Base-by-base conservation (phyloP, 2,888 invertebrate species). In the Yponomeuta evonymella region DNA sequence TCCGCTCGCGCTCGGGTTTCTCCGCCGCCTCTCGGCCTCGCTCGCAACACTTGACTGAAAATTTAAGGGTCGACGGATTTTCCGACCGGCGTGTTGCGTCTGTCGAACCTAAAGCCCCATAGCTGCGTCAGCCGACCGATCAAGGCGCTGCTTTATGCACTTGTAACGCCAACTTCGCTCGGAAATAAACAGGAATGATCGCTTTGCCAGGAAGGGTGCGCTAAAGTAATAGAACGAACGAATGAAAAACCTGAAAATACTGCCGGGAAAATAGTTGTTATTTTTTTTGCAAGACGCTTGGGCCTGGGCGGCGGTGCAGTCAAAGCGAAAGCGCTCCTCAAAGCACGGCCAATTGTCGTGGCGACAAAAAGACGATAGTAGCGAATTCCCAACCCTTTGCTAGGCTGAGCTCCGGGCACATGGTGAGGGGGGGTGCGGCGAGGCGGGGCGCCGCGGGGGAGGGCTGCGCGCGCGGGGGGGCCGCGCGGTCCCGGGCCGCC, bases 301-400 rank as follows among this genome's bases (percentile, higher is more conserved):
- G 51, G 51, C 51, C 8, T 5, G 5, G 66, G 11, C 68, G 68
- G 68, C 48, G 12, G 8, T 8, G 36, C 75, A 78, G 79, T 79
- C 81, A 81, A 81, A 83, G 80, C 73, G 74, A 81, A 79, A 81
- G 78, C 78, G 78, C 15, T 30, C 72, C 73, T 77, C 75, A 77
- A 78, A 77, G 74, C 81, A 78, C 78, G 78, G 83, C 80, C 83
- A 84, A 85, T 85, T 81, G 83, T 84, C 79, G 82, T 83, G 80
- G 82, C 81, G 79, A 81, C 80, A 84, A 86, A 85, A 85, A 85
- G 83, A 82, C 81, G 82, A 85, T 81, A 83, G 84, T 82, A 85
- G 83, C 83, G 83, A 85, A 89, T 88, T 89, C 84, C 85, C 81
- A 91, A 89, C 90, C 90, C 90, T 91, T 89, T 88, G 87, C 65